Percentiles rank a stretch among this genome's conserved stretches.
Conservation (phyloP, 2,113 vertebrate genomes). For the Henicopernis longicauda region DNA sequence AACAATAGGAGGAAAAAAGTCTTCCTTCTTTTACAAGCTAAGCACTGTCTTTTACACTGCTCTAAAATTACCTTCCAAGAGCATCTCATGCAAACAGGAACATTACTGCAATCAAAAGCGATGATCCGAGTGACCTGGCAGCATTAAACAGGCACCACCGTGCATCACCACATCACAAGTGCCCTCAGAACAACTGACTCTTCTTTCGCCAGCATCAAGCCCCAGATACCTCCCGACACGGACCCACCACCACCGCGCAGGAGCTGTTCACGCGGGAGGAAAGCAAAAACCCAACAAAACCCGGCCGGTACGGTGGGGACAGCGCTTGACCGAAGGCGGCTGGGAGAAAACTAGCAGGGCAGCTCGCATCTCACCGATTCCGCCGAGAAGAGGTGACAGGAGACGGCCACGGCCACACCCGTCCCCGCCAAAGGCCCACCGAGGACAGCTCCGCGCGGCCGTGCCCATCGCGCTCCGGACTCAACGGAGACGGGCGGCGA, state of each 20-base stretch:
- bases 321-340: too few species aligned
- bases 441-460: neutral
- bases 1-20: rapidly evolving
- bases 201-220: neutral
- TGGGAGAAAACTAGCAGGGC: neutral
- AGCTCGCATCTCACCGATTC: neutral
- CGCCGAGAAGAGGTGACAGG: neutral
- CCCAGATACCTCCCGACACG: neutral
- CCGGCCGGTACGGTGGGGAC: neutral
- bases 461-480: neutral
- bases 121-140: too few species aligned
- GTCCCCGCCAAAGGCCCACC: neutral
- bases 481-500: neutral
- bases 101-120: rapidly evolving
- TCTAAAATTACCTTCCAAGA: neutral
- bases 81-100: neutral
- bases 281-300: too few species aligned
- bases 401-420: neutral
- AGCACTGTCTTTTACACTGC: neutral
- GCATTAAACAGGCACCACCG: neutral
- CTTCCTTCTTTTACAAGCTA: neutral
- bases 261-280: too few species aligned
- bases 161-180: rapidly evolving
- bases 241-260: neutral
- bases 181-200: neutral